Base-by-base conservation (phyloP, 1,140 invertebrate genomes). In the Monochamus saltuarius region DNA sequence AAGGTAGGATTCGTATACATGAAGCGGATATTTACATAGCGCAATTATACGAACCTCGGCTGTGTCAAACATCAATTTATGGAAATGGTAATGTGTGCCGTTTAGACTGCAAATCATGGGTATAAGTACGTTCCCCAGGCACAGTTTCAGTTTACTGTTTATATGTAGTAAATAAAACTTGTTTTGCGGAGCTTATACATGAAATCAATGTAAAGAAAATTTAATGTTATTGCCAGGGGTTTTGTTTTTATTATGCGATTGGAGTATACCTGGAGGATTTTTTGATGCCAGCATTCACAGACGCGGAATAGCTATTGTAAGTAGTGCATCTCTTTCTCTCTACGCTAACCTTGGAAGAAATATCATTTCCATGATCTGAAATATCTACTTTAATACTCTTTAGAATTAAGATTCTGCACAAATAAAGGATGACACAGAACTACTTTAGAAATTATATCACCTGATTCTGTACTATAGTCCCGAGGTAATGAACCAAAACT, bases 171-270 rank as follows among this genome's bases (percentile, higher is more conserved):
- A 47, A 19, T 47, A 47, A 47, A 47, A 47, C 45, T 47, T 29
- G 45, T 47, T 47, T 47, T 19, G 45, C 45, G 29, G 29, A 22
- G 45, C 45, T 47, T 29, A 22, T 11, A 19, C 16, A 47, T 47
- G 19, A 19, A 47, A 47, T 47, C 7, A 47, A 47, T 47, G 29
- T 47, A 47, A 47, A 47, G 17, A 29, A 47, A 47, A 47, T 47
- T 47, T 47, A 47, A 47, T 47, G 45, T 47, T 47, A 47, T 47
- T 47, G 45, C 45, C 17, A 7, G 45, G 13, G 7, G 45, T 47
- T 47, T 19, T 47, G 45, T 47, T 47, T 47, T 47, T 29, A 19
- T 47, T 47, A 17, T 29, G 16, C 8, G 29, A 16, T 4, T 29
- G 13, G 45, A 47, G 29, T 47, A 47, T 47, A 22, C 45, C 17